Conservation (phyloP, 2,113 vertebrate genomes). For the Cinclus mexicanus region DNA sequence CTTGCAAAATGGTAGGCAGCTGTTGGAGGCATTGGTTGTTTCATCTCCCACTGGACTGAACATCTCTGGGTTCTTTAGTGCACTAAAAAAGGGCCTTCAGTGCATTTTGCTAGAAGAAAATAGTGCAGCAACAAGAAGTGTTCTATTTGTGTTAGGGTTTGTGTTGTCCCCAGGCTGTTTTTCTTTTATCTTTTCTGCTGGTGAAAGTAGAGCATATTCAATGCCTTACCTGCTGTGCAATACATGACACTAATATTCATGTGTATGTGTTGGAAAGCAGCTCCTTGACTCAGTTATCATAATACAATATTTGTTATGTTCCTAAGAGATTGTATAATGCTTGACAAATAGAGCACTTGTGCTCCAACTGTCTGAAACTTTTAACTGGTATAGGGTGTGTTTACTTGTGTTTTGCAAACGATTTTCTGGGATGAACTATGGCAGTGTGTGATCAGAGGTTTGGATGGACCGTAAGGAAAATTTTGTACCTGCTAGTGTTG, state of each 20-base stretch:
- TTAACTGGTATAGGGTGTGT: not conserved
- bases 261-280: conserved; percentile 20
- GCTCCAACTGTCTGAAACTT: not conserved
- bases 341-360: not conserved
- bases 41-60: not conserved
- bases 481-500: not conserved
- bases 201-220: not conserved
- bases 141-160: not conserved
- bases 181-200: not conserved
- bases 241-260: not conserved
- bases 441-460: not conserved
- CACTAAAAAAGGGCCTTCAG: not conserved
- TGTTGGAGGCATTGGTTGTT: not conserved
- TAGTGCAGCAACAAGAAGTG: not conserved
- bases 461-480: not conserved
- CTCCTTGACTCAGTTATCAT: conserved; percentile 22
- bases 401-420: not conserved
- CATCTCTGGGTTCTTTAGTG: not conserved
- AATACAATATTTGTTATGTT: not conserved
- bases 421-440: not conserved
- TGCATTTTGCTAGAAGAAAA: not conserved
- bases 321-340: not conserved
- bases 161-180: not conserved
- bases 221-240: not conserved
- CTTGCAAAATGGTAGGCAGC: not conserved